Evolutionary conservation across 2,113 vertebrate species (phyloP), one percentile per base, ranked within the genome.

Genomic region (Oryzias javanicus): DNA sequence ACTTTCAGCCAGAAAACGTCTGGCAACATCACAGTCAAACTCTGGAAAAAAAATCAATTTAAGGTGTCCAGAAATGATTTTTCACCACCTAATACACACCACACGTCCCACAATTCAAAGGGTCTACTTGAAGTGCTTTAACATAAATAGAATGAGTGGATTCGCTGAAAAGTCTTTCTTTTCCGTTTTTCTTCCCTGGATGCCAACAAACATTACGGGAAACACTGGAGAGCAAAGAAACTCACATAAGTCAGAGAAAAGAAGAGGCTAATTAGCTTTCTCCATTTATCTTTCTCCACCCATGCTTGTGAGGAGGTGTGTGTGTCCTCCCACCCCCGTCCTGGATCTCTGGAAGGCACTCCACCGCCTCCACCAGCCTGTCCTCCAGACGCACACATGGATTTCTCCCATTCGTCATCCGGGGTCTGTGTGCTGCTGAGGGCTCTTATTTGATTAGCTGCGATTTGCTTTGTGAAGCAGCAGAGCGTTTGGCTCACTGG

Each of bases 401-500:
- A 71, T 41, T 62, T 72, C 72, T 41, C 49, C 63, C 61, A 77
- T 85, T 84, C 80, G 83, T 74, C 78, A 74, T 40, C 54, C 78
- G 47, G 45, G 62, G 66, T 83, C 86, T 85, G 77, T 49, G 14
- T 59, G 10, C 81, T 74, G 63, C 70, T 80, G 74, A 87, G 83
- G 68, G 78, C 85, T 81, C 80, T 83, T 85, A 85, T 87, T 86
- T 86, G 87, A 87, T 86, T 85, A 87, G 85, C 81, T 86, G 83
- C 58, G 49, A 86, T 89, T 87, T 83, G 78, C 80, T 86, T 86
- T 82, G 78, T 83, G 85, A 82, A 76, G 74, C 83, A 49, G 62
- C 47, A 67, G 67, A 81, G 84, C 79, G 65, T 82, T 86, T 76
- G 82, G 56, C 75, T 82, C 81, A 75, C 58, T 45, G 12, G 77